A percentile compares a stretch with the other conserved stretches of the same genome.
phyloP scores from a whole-genome alignment of 2,113 vertebrate genomes.

The Xenopus laevis region DNA sequence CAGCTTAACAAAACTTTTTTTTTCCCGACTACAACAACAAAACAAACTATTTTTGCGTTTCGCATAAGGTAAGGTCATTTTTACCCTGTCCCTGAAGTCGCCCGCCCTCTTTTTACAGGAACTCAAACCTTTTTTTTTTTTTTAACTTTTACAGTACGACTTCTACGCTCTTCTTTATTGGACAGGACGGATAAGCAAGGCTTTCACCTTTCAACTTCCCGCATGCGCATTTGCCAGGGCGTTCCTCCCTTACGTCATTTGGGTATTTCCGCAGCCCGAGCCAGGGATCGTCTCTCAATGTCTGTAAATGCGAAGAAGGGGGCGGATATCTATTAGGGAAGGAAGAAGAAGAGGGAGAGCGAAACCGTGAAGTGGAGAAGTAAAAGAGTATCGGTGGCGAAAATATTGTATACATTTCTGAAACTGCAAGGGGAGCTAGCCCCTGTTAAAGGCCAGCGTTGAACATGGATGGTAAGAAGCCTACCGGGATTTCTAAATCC shows the following conservation, averaged over 20 bases:
- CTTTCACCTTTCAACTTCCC: background rate
- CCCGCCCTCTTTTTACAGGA: background rate
- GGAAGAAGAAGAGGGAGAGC: background rate
- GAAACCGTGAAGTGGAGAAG: too few species aligned
- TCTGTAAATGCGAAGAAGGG: background rate
- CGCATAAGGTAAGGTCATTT: background rate
- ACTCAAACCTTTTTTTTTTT: background rate
- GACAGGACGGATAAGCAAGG: too few species aligned
- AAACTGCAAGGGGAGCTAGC: background rate
- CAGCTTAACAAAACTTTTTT: background rate
- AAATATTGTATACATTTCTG: too few species aligned
- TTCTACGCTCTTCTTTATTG: too few species aligned
- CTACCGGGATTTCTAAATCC: background rate
- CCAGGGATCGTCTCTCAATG: conserved; percentile 18
- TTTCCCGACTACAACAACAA: background rate
- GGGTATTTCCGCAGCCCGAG: conserved; percentile 32
- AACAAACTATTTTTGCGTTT: conserved; percentile 21
- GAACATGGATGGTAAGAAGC: conserved; percentile 22
- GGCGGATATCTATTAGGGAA: conserved; percentile 1
- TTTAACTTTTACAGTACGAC: too few species aligned
- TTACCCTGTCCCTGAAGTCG: background rate
- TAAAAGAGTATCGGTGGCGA: too few species aligned
- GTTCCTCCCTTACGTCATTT: conserved; percentile 18
- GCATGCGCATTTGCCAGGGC: conserved; percentile 4
- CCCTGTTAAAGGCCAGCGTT: background rate